Base-by-base conservation (phyloP, 1,140 invertebrate species). In the Saccostrea echinata region DNA sequence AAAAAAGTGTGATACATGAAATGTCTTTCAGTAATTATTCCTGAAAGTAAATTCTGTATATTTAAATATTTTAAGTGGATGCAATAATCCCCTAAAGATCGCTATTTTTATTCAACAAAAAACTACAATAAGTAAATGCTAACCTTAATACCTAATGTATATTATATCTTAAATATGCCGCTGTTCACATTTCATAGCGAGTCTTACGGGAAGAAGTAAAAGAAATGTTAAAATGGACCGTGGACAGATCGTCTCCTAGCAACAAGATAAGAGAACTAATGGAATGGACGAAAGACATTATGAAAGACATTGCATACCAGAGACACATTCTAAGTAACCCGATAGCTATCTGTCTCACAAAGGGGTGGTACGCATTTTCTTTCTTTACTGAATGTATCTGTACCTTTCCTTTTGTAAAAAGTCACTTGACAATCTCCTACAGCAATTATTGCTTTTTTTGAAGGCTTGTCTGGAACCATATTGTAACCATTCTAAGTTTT, bases 191-290 rank as follows among this genome's bases (percentile, higher is more conserved):
- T 43, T 43, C 43, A 16, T 83, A 95, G 94, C 88, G 93, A 52
- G 94, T 95, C n/a, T 82, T 95, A 11, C 87, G 94, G 24, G 94
- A 95, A 84, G 94, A 95, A 61, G 93, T 95, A 4, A 95, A 95
- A 84, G 94, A 95, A 85, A 95, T 93, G 87, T 85, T 95, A 43
- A 95, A 94, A 87, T 95, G 94, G 93, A 92, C 93, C 52, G 94
- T 95, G 11, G 94, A 95, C 88, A 88, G 94, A 53, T 94, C 94
- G 35, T 95, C 94, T 12, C 94, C 94, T 24, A 95, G 94, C 90
- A 95, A 94, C 91, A 95, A 95, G 88, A 94, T 95, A 27, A 90
- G 94, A 12, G 94, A 94, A 84, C 88, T 95, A n/a, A 94, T 95
- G 94, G 93, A 90, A 33, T 95, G 94, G 94, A 94, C 94, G 1